Evolutionary conservation across 2,797 vertebrate genomes (phyloP), one percentile per base, ranked within the genome.

Genomic region (Pantherophis vulpinus): DNA sequence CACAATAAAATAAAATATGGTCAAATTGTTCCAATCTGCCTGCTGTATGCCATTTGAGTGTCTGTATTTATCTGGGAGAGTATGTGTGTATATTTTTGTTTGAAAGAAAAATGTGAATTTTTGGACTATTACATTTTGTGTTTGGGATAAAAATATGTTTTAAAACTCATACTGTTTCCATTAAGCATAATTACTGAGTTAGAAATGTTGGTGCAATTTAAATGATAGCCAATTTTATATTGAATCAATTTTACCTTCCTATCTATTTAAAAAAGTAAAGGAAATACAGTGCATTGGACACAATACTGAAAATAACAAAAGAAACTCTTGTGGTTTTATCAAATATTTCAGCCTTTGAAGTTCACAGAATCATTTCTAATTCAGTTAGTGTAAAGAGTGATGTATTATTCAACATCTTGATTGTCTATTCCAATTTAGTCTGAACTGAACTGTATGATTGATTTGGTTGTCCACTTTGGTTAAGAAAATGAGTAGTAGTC

Each of bases 401-500:
- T 91, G 66, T 58, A 93, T 93, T 51, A 51, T 60, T 91, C 55
- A 59, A 87, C 93, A 93, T 55, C 66, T 74, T 59, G 91, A 89
- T 93, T 91, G 87, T 70, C 63, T 93, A 87, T 91, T 59, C 83
- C 90, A 89, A 86, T 93, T 93, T 91, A 91, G 66, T 74, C 56
- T 89, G 90, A 58, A 93, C 56, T 89, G 90, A 58, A 93, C 32
- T 27, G 79, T 51, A 88, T 93, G 93, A 93, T 89, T 93, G 66
- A 93, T 91, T 91, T 83, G n/a, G 90, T 93, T 93, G 90, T 93
- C 93, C 32, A 20, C 87, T 93, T 89, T 86, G 83, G 93, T 91
- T 91, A 90, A 93, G 12, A 20, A 89, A 89, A 89, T 86, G 66
- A 93, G 59, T 54, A 93, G 74, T 63, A 63, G 58, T 56, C 58